A percentile compares a stretch with the other conserved stretches of the same genome.
phyloP scores from a whole-genome alignment of 1,140 invertebrate species.

The Charaxes varanes region DNA sequence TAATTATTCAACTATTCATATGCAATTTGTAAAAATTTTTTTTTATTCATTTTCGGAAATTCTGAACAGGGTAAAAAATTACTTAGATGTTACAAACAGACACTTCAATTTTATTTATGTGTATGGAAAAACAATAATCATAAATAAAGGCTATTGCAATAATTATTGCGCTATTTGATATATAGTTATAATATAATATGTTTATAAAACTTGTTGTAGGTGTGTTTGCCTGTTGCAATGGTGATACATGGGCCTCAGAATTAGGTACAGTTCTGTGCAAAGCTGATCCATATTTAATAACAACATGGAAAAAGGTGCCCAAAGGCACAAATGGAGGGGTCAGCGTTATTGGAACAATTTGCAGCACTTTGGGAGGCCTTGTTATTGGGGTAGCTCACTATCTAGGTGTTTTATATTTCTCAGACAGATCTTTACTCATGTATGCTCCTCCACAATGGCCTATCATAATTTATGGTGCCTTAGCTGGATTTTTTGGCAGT shows the following conservation, averaged over 20 bases:
- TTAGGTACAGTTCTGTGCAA: constrained; percentile 84
- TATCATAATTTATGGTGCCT: constrained; percentile 80
- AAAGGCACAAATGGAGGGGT: constrained; percentile 91
- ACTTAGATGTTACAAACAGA: too few species aligned
- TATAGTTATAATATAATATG: background rate
- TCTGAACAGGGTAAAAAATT: too few species aligned
- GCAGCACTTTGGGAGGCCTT: constrained; percentile 84
- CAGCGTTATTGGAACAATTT: constrained; percentile 80
- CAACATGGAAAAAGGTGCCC: constrained; percentile 83
- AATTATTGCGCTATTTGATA: too few species aligned
- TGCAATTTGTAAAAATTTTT: too few species aligned
- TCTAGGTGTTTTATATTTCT: constrained; percentile 78
- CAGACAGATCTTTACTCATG: constrained; percentile 76
- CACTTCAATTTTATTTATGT: too few species aligned
- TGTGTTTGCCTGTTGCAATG: constrained; percentile 87
- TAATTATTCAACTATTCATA: too few species aligned
- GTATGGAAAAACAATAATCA: too few species aligned
- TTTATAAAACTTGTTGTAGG: constrained; percentile 65
- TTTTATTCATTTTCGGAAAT: too few species aligned
- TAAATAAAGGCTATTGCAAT: too few species aligned
- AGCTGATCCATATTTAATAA: constrained; percentile 84
- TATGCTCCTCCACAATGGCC: constrained; percentile 87
- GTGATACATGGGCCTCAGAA: constrained; percentile 95
- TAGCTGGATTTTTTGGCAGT: constrained; percentile 87
- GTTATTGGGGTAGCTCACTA: constrained; percentile 85